Evolutionary conservation across 2,797 vertebrate species (phyloP).

Genomic region (Acrocephalus scirpaceus): DNA sequence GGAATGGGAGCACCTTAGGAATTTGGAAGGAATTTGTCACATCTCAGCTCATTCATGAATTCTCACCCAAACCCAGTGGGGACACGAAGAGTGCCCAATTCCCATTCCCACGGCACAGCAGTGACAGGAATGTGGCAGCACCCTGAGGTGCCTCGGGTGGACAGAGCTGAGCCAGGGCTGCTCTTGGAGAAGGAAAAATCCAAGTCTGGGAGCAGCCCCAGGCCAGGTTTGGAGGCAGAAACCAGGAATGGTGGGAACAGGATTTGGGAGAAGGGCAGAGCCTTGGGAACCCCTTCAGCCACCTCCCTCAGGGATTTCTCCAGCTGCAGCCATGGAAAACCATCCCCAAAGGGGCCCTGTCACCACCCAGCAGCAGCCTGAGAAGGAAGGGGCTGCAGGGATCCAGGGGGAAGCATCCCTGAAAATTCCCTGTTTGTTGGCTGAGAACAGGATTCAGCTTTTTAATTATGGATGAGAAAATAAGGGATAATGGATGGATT

Average conservation of each 20-base stretch:
- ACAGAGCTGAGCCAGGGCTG: not conserved
- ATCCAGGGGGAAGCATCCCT: not conserved
- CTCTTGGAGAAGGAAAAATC: not conserved
- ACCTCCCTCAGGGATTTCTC: not conserved
- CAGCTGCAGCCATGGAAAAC: not conserved
- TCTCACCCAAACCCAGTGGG: rapidly evolving
- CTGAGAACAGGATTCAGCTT: not conserved
- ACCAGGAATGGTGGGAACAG: not conserved
- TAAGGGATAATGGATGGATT: not conserved
- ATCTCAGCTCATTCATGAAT: not conserved
- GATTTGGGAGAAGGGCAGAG: not conserved
- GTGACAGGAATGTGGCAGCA: not conserved
- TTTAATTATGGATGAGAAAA: slow-evolving; percentile 36
- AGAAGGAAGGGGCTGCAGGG: not conserved
- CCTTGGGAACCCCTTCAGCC: not conserved
- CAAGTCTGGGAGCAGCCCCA: not conserved
- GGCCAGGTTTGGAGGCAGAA: not conserved
- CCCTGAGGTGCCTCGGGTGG: not conserved
- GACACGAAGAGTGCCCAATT: not conserved
- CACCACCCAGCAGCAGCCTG: not conserved
- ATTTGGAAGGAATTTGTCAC: not conserved
- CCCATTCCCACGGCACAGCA: not conserved
- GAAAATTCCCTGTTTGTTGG: not conserved
- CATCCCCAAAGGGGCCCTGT: not conserved
- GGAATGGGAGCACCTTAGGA: not conserved